These are phyloP conservation scores for Drosophila mulleri DNA, from an alignment of 2,888 invertebrate genomes.

Conservation along the genomic window DNA sequence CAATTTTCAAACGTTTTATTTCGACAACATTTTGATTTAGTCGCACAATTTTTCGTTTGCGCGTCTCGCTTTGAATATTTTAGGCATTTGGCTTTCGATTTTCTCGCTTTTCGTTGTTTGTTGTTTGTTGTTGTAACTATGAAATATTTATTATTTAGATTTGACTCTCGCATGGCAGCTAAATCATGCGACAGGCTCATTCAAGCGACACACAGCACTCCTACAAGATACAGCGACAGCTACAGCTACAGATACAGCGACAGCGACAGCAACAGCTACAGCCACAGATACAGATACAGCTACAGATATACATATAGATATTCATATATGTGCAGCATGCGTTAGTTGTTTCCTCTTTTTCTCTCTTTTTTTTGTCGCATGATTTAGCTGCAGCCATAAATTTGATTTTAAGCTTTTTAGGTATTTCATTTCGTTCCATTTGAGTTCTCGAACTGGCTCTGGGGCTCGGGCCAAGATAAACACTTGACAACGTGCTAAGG, in stretches of 20 bases:
- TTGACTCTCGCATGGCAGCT: slow-evolving; percentile 63
- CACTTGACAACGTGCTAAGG: slow-evolving; percentile 82
- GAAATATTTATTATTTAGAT: slow-evolving; percentile 80
- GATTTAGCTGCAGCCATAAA: slow-evolving; percentile 82
- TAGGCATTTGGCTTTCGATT: slow-evolving; percentile 62
- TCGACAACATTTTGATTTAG: slow-evolving; percentile 81
- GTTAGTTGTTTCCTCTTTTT: slow-evolving; percentile 48
- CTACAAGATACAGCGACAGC: slow-evolving; percentile 31
- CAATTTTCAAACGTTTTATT: slow-evolving; percentile 81
- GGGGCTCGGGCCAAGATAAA: slow-evolving; percentile 66
- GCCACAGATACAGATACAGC: slow-evolving; percentile 3
- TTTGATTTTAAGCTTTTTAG: slow-evolving; percentile 75
- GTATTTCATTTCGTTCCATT: slow-evolving; percentile 68
- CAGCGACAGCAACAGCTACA: slow-evolving; percentile 1
- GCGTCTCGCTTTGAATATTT: slow-evolving; percentile 72
- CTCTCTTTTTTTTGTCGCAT: slow-evolving; percentile 59
- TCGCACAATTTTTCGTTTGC: slow-evolving; percentile 46
- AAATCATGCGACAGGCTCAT: slow-evolving; percentile 76
- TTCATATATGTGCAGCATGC: slow-evolving; percentile 22
- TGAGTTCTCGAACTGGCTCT: slow-evolving; percentile 37
- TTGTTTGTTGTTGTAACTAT: slow-evolving; percentile 63
- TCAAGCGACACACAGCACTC: slow-evolving; percentile 50
- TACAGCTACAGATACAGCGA: slow-evolving; percentile 10
- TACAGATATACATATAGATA: slow-evolving; percentile 22
- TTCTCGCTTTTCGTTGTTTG: slow-evolving; percentile 52